Evolutionary conservation across 1,140 invertebrate species (phyloP).

Genomic region (Neodiprion lecontei): DNA sequence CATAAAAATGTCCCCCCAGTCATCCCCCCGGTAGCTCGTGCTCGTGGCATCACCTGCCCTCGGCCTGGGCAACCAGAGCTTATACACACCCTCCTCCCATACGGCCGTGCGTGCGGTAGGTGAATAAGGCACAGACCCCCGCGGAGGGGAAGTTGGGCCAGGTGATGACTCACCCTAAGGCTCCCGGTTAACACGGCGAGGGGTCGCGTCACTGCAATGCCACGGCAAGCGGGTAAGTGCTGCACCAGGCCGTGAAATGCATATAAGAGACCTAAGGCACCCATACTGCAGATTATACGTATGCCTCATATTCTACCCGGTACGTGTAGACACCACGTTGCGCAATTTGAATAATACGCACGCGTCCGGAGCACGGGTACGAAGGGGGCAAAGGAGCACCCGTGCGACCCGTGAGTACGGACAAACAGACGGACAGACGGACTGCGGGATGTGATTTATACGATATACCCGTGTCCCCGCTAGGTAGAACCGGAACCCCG

Average conservation of each 20-base stretch:
- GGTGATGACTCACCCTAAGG: slow-evolving; percentile 58
- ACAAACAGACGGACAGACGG: background rate
- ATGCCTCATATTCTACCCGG: background rate
- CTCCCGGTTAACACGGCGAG: slow-evolving; percentile 6
- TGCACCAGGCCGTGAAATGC: background rate
- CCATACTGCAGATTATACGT: background rate
- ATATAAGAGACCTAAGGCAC: too few species aligned
- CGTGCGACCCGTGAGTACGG: background rate
- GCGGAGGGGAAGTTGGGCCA: slow-evolving; percentile 43
- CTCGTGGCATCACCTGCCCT: slow-evolving; percentile 53
- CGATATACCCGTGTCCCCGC: slow-evolving; percentile 29
- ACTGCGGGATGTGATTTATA: slow-evolving; percentile 51
- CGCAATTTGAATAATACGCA: slow-evolving; percentile 36
- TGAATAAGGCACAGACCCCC: too few species aligned
- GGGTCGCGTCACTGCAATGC: background rate
- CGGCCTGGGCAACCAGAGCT: slow-evolving; percentile 24
- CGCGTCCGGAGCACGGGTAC: slow-evolving; percentile 19
- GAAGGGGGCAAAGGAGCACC: slow-evolving; percentile 23
- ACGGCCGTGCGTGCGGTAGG: background rate
- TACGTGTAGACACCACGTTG: slow-evolving; percentile 15
- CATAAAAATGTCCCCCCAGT: background rate
- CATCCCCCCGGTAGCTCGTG: slow-evolving; percentile 34
- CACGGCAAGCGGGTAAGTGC: background rate
- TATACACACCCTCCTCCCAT: too few species aligned
- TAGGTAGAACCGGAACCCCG: slow-evolving; percentile 41